Evolutionary conservation across 2,888 invertebrate species (phyloP), one percentile per base, ranked within the genome.

Genomic region (Eretmocerus hayati): DNA sequence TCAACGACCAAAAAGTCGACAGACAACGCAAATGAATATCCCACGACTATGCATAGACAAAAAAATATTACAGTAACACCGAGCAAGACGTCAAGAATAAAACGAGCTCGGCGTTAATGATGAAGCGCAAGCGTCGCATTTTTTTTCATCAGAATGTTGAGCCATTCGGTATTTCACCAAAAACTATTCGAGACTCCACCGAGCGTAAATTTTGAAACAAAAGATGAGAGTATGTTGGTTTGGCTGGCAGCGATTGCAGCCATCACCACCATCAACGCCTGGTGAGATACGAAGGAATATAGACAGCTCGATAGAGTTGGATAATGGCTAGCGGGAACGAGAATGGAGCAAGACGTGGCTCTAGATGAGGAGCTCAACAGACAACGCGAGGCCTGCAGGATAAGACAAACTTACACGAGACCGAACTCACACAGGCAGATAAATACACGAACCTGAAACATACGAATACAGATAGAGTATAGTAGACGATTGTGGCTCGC

Each of bases 101-200:
- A 30, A 16, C 18, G 39, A 15, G 15, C 1, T 6, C 26, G 11
- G 33, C 23, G 20, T 33, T 44, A 44, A 44, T 44, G 44, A 44
- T 21, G 30, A 20, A 6, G 35, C 16, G 21, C 15, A 5, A n/a
- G 30, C 30, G 38, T 26, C 26, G 26, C 26, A 11, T 26, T 4
- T 15, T 39, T 46, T 46, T 46, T 46, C 46, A 40, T 46, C 23
- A 40, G 32, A 32, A 39, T 32, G n/a, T 16, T 13, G 16, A 19
- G 26, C 26, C 26, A 26, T 26, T 26, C 26, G 11, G 11, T n/a
- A n/a, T n/a, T n/a, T 1, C 26, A 6, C 26, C 26, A 11, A 26
- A 26, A 26, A 26, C 6, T 26, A 26, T 26, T 11, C 26, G 26
- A 26, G 26, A 26, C 26, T 9, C 8, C 6, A 11, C 20, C 3